Percentiles rank a stretch among this genome's conserved stretches.
Conservation (phyloP, 2,113 vertebrate species). For the Rallus limicola region DNA sequence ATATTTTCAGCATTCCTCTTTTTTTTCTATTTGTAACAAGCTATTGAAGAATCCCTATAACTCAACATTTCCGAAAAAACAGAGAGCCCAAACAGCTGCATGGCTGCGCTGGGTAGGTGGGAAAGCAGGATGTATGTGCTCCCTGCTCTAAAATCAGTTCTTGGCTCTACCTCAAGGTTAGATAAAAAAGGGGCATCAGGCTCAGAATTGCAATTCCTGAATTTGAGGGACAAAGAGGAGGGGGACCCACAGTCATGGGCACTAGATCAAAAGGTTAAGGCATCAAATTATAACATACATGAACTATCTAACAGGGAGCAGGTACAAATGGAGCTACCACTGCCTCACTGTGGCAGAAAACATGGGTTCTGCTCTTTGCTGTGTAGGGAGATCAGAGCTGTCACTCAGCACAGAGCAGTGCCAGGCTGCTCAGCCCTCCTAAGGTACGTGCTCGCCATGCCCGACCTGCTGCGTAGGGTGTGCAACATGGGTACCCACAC, state of each 20-base stretch:
- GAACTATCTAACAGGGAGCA: fast-evolving
- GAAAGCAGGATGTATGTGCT: not conserved
- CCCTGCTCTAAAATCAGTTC: not conserved
- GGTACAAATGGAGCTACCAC: not conserved
- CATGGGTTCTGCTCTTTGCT: not conserved
- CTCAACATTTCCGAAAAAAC: not conserved
- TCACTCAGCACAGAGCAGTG: not conserved
- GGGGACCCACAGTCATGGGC: not conserved
- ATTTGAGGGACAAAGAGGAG: not conserved
- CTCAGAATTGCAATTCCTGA: not conserved
- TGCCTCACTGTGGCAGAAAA: not conserved
- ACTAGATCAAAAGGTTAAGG: not conserved
- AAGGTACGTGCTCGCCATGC: not conserved
- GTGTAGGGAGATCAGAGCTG: fast-evolving
- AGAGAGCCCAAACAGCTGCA: not conserved
- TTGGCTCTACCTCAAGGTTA: not conserved
- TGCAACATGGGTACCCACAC: not conserved
- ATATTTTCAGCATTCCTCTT: not conserved
- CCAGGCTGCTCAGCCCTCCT: not conserved
- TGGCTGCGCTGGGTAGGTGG: not conserved
- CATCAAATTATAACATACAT: not conserved
- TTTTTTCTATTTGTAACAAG: not conserved
- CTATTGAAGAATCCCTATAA: not conserved
- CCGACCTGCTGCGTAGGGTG: fast-evolving
- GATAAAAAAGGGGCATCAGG: not conserved